Percentiles rank a stretch among this genome's conserved stretches.
phyloP scores from a whole-genome alignment of 1,140 invertebrate genomes.

The Dufourea novaeangliae region DNA sequence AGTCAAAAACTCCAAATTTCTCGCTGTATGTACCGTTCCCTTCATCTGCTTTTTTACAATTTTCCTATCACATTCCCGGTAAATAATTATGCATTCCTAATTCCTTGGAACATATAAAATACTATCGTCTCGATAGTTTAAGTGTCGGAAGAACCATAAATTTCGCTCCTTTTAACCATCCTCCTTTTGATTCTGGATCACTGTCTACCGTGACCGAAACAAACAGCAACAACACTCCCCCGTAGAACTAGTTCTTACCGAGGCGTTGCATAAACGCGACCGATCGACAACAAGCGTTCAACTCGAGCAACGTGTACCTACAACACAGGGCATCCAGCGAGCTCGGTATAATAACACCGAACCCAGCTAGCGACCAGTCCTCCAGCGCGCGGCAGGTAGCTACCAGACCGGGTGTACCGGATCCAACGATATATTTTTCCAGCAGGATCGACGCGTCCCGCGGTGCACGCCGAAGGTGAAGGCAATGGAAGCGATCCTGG shows the following conservation, averaged over 20 bases:
- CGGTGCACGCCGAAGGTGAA: slow-evolving; percentile 46
- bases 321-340: not conserved
- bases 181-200: too few species aligned
- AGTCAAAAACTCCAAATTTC: too few species aligned
- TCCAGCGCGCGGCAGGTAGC: not conserved
- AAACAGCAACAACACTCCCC: not conserved
- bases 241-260: not conserved
- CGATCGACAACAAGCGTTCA: slow-evolving; percentile 12
- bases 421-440: slow-evolving; percentile 39
- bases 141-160: too few species aligned
- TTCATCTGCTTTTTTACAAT: too few species aligned
- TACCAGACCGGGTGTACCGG: slow-evolving; percentile 28
- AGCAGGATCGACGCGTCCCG: not conserved
- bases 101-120: too few species aligned
- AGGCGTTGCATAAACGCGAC: slow-evolving; percentile 13
- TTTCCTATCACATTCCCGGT: too few species aligned
- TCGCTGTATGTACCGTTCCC: not conserved
- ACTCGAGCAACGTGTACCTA: not conserved
- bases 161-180: too few species aligned
- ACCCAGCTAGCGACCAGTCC: not conserved
- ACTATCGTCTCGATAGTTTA: too few species aligned
- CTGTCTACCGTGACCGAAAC: too few species aligned
- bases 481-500: slow-evolving; percentile 41
- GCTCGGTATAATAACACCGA: not conserved
- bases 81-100: too few species aligned